Conservation (phyloP, 2,888 invertebrate genomes). For the Limnephilus marmoratus region DNA sequence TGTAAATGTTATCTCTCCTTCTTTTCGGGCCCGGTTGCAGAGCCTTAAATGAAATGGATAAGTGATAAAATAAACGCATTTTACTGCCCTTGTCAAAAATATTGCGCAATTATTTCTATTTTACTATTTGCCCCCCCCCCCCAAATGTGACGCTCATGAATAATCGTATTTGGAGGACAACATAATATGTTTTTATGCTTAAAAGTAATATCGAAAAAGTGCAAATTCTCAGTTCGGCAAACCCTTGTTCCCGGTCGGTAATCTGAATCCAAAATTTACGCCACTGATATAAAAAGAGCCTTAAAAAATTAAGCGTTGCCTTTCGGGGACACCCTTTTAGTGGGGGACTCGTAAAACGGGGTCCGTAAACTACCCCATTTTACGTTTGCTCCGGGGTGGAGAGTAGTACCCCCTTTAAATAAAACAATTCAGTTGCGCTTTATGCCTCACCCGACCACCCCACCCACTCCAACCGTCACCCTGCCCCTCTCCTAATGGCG, state of each 20-base stretch:
- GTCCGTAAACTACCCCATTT: slow-evolving; percentile 53
- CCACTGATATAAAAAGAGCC: slow-evolving; percentile 48
- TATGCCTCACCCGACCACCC: slow-evolving; percentile 53
- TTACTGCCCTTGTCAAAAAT: neutral
- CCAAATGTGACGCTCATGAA: neutral
- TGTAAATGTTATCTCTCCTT: no score
- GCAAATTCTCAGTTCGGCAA: neutral
- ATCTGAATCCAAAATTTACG: slow-evolving; percentile 29
- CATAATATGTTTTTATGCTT: neutral
- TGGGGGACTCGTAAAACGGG: slow-evolving; percentile 61
- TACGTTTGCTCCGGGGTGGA: slow-evolving; percentile 63
- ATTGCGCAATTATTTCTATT: neutral
- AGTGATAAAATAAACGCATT: neutral
- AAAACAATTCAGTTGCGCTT: slow-evolving; percentile 66
- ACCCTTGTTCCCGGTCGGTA: neutral
- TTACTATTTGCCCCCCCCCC: neutral
- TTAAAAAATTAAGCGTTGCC: slow-evolving; percentile 54
- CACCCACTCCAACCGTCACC: neutral
- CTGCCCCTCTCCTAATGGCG: slow-evolving; percentile 49
- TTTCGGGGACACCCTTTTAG: slow-evolving; percentile 35
- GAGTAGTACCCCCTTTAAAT: slow-evolving; percentile 63
- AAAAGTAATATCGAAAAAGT: neutral
- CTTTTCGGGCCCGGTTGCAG: no score
- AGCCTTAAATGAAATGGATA: neutral
- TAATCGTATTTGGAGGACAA: neutral